A percentile compares a stretch with the other conserved stretches of the same genome.
phyloP scores from a whole-genome alignment of 1,140 invertebrate genomes.

The Phymorhynchus buccinoides region DNA sequence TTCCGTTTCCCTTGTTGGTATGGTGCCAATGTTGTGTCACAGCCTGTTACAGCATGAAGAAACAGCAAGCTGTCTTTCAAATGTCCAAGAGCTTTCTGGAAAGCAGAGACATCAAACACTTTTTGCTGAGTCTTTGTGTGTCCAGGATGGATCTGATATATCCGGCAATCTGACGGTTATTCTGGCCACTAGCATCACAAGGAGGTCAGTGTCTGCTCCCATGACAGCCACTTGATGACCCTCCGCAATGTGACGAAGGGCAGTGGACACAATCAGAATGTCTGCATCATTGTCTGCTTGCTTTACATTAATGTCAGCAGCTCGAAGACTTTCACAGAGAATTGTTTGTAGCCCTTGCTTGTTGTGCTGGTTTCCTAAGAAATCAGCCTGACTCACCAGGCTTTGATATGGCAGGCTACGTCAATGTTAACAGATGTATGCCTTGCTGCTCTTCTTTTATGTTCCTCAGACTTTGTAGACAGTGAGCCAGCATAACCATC shows the following conservation, averaged over 20 bases:
- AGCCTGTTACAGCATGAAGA: too few relatives aligned
- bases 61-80: too few relatives aligned
- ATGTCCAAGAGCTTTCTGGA: too few relatives aligned
- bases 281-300: not conserved
- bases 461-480: slow-evolving; percentile 10
- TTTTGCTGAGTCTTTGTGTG: too few relatives aligned
- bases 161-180: too few relatives aligned
- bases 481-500: not conserved
- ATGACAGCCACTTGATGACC: slow-evolving; percentile 2
- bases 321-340: not conserved
- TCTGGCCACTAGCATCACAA: not conserved
- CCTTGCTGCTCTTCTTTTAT: not conserved
- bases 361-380: not conserved
- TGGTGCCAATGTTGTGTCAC: too few relatives aligned
- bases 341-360: not conserved
- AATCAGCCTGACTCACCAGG: not conserved
- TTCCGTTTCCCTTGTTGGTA: too few relatives aligned
- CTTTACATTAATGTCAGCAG: not conserved
- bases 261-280: not conserved
- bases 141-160: too few relatives aligned
- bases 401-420: not conserved
- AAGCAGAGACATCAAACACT: too few relatives aligned
- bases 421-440: not conserved
- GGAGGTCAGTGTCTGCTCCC: not conserved
- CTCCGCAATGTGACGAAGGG: not conserved